phyloP scores from a whole-genome alignment of 2,888 invertebrate species.

The Nineta flava region DNA sequence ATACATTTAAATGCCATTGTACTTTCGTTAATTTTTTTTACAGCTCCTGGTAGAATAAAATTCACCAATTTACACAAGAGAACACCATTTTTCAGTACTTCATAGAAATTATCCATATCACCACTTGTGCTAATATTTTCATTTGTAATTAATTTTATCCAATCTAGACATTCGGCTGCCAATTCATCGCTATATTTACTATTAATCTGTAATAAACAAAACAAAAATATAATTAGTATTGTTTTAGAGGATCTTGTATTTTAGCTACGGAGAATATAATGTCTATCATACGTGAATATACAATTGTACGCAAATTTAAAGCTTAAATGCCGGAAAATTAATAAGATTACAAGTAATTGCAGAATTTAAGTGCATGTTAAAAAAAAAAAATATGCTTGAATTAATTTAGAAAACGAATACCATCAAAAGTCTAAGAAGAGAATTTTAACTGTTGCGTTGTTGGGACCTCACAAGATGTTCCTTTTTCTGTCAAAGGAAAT shows the following conservation, averaged over 20 bases:
- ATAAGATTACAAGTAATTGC: too few relatives aligned
- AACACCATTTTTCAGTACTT: slow-evolving; percentile 78
- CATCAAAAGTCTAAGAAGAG: too few relatives aligned
- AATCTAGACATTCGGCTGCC: slow-evolving; percentile 82
- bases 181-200: slow-evolving; percentile 94
- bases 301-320: too few relatives aligned
- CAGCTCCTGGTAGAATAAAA: slow-evolving; percentile 63
- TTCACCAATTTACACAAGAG: slow-evolving; percentile 84
- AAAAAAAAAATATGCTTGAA: too few relatives aligned
- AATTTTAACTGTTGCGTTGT: too few relatives aligned
- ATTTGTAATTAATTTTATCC: slow-evolving; percentile 78
- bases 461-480: too few relatives aligned
- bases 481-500: too few relatives aligned
- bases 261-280: too few relatives aligned
- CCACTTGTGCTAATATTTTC: slow-evolving; percentile 75
- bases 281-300: too few relatives aligned
- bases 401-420: too few relatives aligned
- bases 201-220: slow-evolving; percentile 62
- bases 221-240: neutral
- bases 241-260: neutral
- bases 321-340: too few relatives aligned
- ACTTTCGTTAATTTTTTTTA: slow-evolving; percentile 78
- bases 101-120: slow-evolving; percentile 87
- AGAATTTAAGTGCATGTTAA: too few relatives aligned
- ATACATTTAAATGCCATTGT: slow-evolving; percentile 95